Conservation (phyloP, 2,888 invertebrate genomes). For the Tribolium freemani region DNA sequence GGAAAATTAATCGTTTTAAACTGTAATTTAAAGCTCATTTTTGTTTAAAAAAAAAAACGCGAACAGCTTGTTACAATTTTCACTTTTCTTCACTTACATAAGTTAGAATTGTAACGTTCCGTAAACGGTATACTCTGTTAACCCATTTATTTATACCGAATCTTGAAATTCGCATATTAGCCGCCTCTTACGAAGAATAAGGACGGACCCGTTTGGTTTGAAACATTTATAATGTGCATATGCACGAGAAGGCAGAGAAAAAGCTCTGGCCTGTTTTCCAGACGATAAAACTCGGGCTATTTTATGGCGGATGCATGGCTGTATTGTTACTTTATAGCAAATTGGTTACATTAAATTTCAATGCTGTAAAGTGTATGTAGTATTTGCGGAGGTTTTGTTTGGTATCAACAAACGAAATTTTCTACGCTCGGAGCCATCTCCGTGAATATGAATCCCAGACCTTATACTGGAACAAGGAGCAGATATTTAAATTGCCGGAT, state of each 20-base stretch:
- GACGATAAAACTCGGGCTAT: constrained; percentile 41
- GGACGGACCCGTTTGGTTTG: not conserved
- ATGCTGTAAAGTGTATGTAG: constrained; percentile 38
- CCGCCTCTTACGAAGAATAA: too few species aligned
- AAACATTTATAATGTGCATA: not conserved
- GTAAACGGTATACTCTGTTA: too few species aligned
- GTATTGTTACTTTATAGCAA: constrained; percentile 45
- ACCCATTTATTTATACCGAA: not conserved
- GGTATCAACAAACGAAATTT: constrained; percentile 36
- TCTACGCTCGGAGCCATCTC: constrained; percentile 17
- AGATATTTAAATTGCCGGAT: constrained; percentile 35
- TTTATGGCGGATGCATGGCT: constrained; percentile 28
- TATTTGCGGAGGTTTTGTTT: constrained; percentile 31
- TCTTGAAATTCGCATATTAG: not conserved
- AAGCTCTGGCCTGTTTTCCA: constrained; percentile 39
- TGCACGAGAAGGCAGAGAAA: not conserved
- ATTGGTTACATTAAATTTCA: constrained; percentile 46
- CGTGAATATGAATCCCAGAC: constrained; percentile 29
- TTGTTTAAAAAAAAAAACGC: too few species aligned
- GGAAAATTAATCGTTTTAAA: too few species aligned
- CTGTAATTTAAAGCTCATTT: too few species aligned
- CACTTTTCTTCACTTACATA: too few species aligned
- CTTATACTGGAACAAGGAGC: constrained; percentile 15
- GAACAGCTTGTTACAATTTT: too few species aligned
- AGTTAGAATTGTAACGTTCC: too few species aligned